Percentiles rank a stretch among this genome's conserved stretches.
phyloP scores from a whole-genome alignment of 1,140 invertebrate genomes.

The Drosophila bocqueti region DNA sequence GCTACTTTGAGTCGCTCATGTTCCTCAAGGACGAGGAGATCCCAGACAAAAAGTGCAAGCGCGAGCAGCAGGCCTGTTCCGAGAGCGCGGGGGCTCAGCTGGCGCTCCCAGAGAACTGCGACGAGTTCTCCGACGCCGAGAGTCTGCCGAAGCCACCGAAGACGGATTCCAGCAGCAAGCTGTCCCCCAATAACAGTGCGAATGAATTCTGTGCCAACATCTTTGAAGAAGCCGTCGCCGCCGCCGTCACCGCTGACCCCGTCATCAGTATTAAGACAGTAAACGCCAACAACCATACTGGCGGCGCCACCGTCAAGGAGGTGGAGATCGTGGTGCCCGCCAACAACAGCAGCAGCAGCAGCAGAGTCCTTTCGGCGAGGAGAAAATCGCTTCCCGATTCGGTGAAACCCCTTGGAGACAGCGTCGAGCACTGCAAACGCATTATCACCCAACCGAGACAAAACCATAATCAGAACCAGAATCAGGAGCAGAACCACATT shows the following conservation, averaged over 20 bases:
- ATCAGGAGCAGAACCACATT: conserved; percentile 27
- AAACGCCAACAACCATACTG: conserved; percentile 45
- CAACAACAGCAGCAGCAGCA: conserved; percentile 29
- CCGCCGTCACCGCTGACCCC: conserved; percentile 46
- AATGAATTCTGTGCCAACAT: conserved; percentile 72
- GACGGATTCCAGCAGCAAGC: conserved; percentile 46
- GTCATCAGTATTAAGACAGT: conserved; percentile 71
- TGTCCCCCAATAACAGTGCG: conserved; percentile 67
- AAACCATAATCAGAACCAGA: conserved; percentile 13
- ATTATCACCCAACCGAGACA: conserved; percentile 22
- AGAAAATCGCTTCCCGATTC: conserved; percentile 62
- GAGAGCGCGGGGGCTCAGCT: conserved; percentile 44
- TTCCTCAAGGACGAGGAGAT: conserved; percentile 82
- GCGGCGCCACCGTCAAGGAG: conserved; percentile 58
- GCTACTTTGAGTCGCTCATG: conserved; percentile 83
- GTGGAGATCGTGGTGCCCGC: conserved; percentile 58
- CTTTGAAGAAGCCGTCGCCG: conserved; percentile 60
- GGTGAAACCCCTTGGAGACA: conserved; percentile 16
- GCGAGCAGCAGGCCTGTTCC: conserved; percentile 48
- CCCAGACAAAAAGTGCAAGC: conserved; percentile 67
- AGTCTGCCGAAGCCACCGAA: conserved; percentile 63
- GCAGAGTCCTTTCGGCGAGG: conserved; percentile 37
- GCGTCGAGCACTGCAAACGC: conserved; percentile 44
- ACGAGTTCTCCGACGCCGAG: conserved; percentile 69
- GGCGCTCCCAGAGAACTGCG: conserved; percentile 50